Percentiles rank a stretch among this genome's conserved stretches.
These are phyloP conservation scores for Belonocnema kinseyi DNA, from an alignment of 1,140 invertebrate genomes.

Conservation along the genomic window DNA sequence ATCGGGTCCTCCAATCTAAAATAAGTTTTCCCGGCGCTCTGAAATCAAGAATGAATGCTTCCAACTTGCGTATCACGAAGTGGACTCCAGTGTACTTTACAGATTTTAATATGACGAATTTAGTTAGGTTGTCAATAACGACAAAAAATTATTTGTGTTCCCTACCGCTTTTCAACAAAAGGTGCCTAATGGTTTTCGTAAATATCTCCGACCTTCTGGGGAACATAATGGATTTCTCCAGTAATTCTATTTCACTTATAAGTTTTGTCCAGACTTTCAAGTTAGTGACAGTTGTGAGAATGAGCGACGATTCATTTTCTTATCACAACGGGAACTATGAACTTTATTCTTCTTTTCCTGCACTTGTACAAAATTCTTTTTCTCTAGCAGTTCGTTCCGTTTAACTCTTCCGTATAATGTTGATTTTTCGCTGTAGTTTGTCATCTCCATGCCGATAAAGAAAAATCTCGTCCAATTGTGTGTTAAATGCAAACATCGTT, in stretches of 20 bases:
- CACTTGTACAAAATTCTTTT: too few species aligned
- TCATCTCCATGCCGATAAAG: not conserved
- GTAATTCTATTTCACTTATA: not conserved
- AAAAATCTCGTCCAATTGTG: too few species aligned
- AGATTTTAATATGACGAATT: not conserved
- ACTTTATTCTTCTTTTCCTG: too few species aligned
- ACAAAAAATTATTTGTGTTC: not conserved
- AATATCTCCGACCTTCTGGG: not conserved
- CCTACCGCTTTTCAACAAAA: not conserved
- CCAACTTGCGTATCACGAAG: not conserved
- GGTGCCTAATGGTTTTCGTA: not conserved
- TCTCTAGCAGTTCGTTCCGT: not conserved
- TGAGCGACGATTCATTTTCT: not conserved
- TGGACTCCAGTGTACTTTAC: too few species aligned
- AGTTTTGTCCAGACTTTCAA: not conserved
- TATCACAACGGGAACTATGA: not conserved
- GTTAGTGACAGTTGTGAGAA: not conserved
- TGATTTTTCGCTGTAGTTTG: not conserved
- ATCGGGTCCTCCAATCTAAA: constrained; percentile 52
- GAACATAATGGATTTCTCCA: not conserved
- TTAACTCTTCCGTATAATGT: not conserved
- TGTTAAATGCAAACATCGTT: too few species aligned
- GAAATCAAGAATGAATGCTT: not conserved
- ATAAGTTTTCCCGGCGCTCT: constrained; percentile 13
- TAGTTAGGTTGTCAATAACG: not conserved